A percentile compares a stretch with the other conserved stretches of the same genome.
phyloP scores from a whole-genome alignment of 2,113 vertebrate species.

The Anguilla japonica region DNA sequence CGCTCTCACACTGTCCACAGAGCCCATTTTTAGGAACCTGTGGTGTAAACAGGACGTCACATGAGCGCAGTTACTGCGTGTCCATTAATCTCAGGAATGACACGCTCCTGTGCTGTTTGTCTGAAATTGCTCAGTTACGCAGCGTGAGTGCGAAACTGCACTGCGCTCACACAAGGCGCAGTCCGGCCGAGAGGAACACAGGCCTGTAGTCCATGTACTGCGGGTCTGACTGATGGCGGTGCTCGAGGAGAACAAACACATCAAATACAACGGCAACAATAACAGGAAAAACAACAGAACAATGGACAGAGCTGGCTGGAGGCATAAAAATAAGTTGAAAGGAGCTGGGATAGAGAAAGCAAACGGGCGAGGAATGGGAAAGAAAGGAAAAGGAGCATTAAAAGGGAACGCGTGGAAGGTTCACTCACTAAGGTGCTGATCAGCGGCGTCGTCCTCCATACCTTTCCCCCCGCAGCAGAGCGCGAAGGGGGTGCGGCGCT shows the following conservation, averaged over 20 bases:
- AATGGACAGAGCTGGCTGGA: slow-evolving; percentile 33
- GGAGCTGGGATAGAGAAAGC: slow-evolving; percentile 33
- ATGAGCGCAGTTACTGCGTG: neutral
- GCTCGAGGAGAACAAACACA: neutral
- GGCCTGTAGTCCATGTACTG: neutral
- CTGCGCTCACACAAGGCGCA: neutral
- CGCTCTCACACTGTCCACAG: neutral
- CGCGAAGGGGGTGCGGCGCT: slow-evolving; percentile 91
- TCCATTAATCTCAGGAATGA: neutral
- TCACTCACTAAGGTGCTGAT: slow-evolving; percentile 94
- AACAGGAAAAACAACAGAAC: slow-evolving; percentile 33
- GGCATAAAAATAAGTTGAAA: neutral
- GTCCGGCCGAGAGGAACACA: neutral
- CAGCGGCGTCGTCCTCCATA: slow-evolving; percentile 85
- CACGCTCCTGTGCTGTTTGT: neutral
- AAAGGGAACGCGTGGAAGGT: slow-evolving; percentile 76
- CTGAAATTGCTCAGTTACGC: neutral
- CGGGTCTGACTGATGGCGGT: neutral
- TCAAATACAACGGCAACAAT: slow-evolving; percentile 8
- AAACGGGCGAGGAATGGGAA: slow-evolving; percentile 34
- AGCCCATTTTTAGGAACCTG: neutral
- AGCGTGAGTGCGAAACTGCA: neutral
- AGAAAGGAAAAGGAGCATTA: slow-evolving; percentile 49
- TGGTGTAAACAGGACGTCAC: neutral
- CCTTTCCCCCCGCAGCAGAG: slow-evolving; percentile 96